Evolutionary conservation across 2,113 vertebrate species (phyloP).

Genomic region (Tachysurus vachellii): DNA sequence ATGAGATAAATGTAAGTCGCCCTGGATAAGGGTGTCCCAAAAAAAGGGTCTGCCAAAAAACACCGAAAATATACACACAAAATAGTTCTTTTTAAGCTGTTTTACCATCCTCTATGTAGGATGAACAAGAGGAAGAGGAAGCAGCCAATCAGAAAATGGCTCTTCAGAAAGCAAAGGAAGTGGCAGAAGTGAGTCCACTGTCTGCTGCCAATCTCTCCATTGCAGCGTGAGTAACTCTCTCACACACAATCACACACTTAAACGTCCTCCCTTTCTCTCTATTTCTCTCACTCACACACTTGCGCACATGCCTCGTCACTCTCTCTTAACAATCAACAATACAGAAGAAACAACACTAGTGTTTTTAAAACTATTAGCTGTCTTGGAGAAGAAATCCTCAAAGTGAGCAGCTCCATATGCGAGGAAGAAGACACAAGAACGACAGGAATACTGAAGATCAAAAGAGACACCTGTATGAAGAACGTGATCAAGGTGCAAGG

Average conservation of each 20-base stretch:
- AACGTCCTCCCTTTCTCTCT: background rate
- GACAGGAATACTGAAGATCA: background rate
- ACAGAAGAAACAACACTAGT: too few species aligned
- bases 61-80: too few species aligned
- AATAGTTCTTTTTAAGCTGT: background rate
- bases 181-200: slow-evolving; percentile 94
- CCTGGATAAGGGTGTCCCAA: background rate
- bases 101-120: slow-evolving; percentile 68
- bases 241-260: background rate
- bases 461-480: too few species aligned
- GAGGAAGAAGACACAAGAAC: background rate
- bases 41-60: background rate
- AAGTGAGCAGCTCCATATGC: background rate
- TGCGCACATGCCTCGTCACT: too few species aligned
- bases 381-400: background rate
- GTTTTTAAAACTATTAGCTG: background rate
- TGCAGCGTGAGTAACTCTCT: slow-evolving; percentile 81
- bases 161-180: slow-evolving; percentile 95
- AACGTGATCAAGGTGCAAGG: background rate
- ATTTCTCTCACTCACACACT: background rate
- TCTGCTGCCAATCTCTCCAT: slow-evolving; percentile 93
- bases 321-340: too few species aligned
- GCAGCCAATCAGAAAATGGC: slow-evolving; percentile 92
- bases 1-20: too few species aligned
- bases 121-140: slow-evolving; percentile 94